Base-by-base conservation (phyloP, 2,888 invertebrate genomes). In the Theretra japonica region DNA sequence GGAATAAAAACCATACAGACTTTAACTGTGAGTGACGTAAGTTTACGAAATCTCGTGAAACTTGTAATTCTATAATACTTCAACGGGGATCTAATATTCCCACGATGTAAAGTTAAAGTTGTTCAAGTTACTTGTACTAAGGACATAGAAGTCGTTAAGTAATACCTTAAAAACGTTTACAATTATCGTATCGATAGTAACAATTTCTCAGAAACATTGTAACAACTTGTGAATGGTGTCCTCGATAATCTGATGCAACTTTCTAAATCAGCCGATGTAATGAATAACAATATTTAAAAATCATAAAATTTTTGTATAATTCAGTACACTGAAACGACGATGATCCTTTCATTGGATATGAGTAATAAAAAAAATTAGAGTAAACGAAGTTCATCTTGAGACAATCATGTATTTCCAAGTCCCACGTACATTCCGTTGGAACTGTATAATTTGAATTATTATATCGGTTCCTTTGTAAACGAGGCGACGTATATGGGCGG, bases 201-300 rank as follows among this genome's bases (percentile, higher is more conserved):
- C 50, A 53, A n/a, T 53, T 53, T 53, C 53, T n/a, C 53, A 53
- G 53, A 58, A 58, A 58, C 58, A 25, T 58, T 58, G 8, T 23
- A 23, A 11, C 2, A 11, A 57, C 57, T 57, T 23, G 57, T 57
- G 25, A 58, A 58, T 58, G 25, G 11, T 58, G 17, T 28, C 23
- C 58, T 58, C 58, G 25, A 23, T 58, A 58, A 23, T 58, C 58
- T 58, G 58, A 58, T 15, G 58, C 5, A 58, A 58, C 23, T 58
- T 58, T 58, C 58, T 58, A 25, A 58, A 58, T 58, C 17, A 58
- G 15, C 23, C 11, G 17, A 17, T 58, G 15, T n/a, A 4, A 53
- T 53, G n/a, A 53, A 53, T 7, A 53, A n/a, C 41, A 41, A n/a
- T n/a, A 53, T 19, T 19, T n/a, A 53, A 53, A 19, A 2, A 48